phyloP scores from a whole-genome alignment of 2,113 vertebrate species.

The Malurus cyaneus region DNA sequence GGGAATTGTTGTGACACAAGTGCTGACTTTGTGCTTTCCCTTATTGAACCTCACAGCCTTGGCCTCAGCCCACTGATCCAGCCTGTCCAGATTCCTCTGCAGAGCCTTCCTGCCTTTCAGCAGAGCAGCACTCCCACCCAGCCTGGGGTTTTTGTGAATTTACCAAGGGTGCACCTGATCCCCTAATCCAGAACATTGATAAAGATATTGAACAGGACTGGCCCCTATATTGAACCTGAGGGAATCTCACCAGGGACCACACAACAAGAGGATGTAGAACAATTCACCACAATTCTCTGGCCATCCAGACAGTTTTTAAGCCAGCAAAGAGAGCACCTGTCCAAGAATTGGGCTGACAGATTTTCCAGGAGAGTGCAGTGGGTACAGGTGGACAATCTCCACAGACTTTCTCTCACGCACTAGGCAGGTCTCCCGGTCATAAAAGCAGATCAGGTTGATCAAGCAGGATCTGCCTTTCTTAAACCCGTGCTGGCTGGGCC shows the following conservation, averaged over 20 bases:
- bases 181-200: neutral
- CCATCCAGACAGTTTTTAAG: neutral
- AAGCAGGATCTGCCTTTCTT: neutral
- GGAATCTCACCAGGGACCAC: neutral
- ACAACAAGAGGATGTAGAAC: neutral
- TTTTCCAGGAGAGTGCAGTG: neutral
- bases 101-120: neutral
- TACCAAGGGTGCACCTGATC: rapidly evolving
- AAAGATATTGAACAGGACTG: neutral
- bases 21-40: neutral
- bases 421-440: neutral
- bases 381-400: neutral
- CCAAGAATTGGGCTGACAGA: rapidly evolving
- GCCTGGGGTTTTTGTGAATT: neutral
- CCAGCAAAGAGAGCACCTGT: neutral
- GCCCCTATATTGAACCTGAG: neutral
- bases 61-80: neutral
- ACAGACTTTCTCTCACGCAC: neutral
- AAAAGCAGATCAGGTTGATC: neutral
- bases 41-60: neutral
- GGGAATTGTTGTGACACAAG: neutral
- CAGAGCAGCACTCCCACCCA: neutral
- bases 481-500: neutral
- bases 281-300: neutral
- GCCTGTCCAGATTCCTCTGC: no score